Percentiles rank a stretch among this genome's conserved stretches.
These are phyloP conservation scores for Aldrovandia affinis DNA, from an alignment of 2,797 vertebrate species.

Conservation along the genomic window DNA sequence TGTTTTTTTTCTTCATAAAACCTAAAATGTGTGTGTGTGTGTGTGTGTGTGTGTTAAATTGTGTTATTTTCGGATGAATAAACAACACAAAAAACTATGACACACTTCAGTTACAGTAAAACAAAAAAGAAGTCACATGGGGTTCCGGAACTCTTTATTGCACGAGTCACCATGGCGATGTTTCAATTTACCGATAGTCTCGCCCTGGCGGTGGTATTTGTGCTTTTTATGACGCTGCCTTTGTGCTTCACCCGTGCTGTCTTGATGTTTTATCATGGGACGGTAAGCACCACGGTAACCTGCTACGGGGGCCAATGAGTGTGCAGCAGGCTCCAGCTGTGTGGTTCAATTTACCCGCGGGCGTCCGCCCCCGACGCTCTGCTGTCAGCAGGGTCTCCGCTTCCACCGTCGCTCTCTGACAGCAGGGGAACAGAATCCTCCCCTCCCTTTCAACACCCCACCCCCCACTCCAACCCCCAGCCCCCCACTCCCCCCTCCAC, in stretches of 20 bases:
- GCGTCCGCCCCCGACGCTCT: constrained; percentile 53
- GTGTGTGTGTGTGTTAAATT: constrained; percentile 6
- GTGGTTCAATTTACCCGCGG: constrained; percentile 63
- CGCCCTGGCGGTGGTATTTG: constrained; percentile 19
- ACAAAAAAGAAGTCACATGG: background rate
- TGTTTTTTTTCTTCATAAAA: background rate
- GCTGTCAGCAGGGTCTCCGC: constrained; percentile 57
- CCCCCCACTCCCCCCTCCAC: background rate
- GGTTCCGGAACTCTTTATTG: background rate
- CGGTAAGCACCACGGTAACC: constrained; percentile 61
- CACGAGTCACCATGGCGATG: constrained; percentile 7
- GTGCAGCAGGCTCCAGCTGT: constrained; percentile 60
- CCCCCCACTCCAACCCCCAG: background rate
- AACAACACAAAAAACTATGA: background rate
- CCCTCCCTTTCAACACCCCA: constrained; percentile 34
- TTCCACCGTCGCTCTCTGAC: constrained; percentile 62
- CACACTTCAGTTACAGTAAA: background rate
- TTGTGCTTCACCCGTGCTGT: constrained; percentile 36
- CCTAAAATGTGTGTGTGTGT: background rate
- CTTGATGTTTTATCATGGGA: constrained; percentile 57
- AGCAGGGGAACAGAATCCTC: constrained; percentile 55
- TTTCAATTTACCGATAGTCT: constrained; percentile 28
- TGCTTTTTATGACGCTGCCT: background rate
- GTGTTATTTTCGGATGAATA: background rate
- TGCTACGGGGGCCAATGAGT: constrained; percentile 60